phyloP scores from a whole-genome alignment of 2,888 invertebrate genomes.

The Andrena chrysosceles region DNA sequence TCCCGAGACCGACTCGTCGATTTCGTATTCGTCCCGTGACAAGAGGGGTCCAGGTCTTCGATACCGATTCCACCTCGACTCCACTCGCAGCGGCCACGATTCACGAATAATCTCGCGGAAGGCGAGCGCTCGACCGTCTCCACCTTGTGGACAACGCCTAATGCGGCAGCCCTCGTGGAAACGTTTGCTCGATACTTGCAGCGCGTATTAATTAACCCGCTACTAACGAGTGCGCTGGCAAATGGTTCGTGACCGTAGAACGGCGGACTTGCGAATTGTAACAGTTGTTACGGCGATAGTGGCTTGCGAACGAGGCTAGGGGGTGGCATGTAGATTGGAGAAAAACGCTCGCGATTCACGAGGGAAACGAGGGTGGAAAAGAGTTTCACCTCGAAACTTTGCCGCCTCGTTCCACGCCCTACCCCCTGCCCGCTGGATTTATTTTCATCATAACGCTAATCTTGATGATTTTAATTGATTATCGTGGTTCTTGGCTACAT shows the following conservation, averaged over 20 bases:
- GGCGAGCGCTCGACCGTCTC: not conserved
- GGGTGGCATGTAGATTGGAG: constrained; percentile 58
- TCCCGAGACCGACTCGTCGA: constrained; percentile 73
- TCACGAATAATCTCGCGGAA: constrained; percentile 40
- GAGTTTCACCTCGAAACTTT: constrained; percentile 57
- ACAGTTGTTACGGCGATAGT: constrained; percentile 76
- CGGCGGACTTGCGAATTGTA: constrained; percentile 73
- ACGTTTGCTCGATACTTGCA: constrained; percentile 72
- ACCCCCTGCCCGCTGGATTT: constrained; percentile 25
- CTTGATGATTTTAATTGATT: constrained; percentile 25
- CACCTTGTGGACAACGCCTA: constrained; percentile 49
- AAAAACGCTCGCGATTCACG: constrained; percentile 59
- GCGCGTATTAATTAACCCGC: constrained; percentile 75
- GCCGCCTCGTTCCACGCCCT: constrained; percentile 25
- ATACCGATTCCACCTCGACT: constrained; percentile 57
- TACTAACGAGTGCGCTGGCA: constrained; percentile 74
- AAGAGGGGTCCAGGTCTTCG: constrained; percentile 64
- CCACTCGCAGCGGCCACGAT: constrained; percentile 18
- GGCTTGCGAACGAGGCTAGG: constrained; percentile 59
- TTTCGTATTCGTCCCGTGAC: constrained; percentile 78
- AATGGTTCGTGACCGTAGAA: constrained; percentile 74
- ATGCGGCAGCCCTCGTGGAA: constrained; percentile 47
- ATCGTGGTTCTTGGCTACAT: not conserved
- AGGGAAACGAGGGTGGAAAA: constrained; percentile 54
- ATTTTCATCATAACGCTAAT: constrained; percentile 49